These are phyloP conservation scores for Malacoraja senta DNA, from an alignment of 2,797 vertebrate species.

Conservation along the genomic window DNA sequence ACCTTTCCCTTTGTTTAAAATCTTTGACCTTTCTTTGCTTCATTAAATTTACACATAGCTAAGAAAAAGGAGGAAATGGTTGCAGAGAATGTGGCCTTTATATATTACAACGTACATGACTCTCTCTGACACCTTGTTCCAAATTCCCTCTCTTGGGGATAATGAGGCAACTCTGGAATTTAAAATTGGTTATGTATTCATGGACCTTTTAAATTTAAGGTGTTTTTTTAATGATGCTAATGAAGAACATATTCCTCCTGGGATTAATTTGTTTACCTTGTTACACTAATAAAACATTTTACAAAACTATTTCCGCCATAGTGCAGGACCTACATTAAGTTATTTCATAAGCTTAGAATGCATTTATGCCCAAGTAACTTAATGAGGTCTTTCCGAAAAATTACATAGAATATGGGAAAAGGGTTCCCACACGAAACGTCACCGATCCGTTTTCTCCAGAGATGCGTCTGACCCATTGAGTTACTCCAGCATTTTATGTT, in stretches of 20 bases:
- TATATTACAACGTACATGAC: constrained; percentile 37
- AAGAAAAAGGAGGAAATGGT: constrained; percentile 51
- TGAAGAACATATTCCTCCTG: constrained; percentile 18
- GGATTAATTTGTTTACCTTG: not conserved
- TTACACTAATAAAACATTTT: not conserved
- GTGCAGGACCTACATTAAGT: not conserved
- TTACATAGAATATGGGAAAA: too few species aligned
- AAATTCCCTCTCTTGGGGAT: constrained; percentile 19
- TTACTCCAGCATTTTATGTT: too few species aligned
- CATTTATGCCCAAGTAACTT: not conserved
- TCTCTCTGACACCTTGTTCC: constrained; percentile 7
- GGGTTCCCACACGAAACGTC: too few species aligned
- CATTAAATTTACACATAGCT: constrained; percentile 65
- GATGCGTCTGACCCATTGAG: too few species aligned
- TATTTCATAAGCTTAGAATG: not conserved
- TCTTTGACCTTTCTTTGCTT: constrained; percentile 68
- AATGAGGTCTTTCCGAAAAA: not conserved
- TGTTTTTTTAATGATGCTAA: not conserved
- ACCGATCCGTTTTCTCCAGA: too few species aligned
- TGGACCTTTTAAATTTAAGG: not conserved
- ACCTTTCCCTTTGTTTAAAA: constrained; percentile 57
- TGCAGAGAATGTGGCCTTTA: constrained; percentile 34
- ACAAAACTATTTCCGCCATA: not conserved
- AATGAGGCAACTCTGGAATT: constrained; percentile 22
- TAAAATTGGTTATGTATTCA: not conserved